Conservation (phyloP, 2,888 invertebrate species). For the Clitarchus hookeri region DNA sequence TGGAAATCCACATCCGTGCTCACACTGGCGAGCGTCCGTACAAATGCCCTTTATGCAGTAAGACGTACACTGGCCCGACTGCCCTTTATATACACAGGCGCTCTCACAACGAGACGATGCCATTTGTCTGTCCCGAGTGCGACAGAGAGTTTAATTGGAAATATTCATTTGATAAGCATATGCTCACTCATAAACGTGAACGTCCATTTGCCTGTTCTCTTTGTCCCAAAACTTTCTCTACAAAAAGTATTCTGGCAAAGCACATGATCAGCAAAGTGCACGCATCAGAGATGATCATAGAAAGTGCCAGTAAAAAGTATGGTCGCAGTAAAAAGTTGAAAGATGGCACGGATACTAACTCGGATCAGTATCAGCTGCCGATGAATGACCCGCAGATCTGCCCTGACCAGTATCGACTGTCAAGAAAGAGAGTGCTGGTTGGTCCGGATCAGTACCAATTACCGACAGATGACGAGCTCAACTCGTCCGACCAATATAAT, state of each 20-base stretch:
- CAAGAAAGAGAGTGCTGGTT: background rate
- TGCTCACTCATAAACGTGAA: constrained; percentile 57
- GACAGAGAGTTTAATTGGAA: constrained; percentile 23
- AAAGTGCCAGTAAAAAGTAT: background rate
- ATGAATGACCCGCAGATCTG: background rate
- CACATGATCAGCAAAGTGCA: background rate
- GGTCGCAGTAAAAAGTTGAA: background rate
- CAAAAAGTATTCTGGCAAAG: constrained; percentile 53
- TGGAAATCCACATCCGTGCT: constrained; percentile 55
- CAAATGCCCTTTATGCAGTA: constrained; percentile 55
- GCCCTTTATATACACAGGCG: constrained; percentile 27
- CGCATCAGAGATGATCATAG: background rate
- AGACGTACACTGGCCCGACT: constrained; percentile 53
- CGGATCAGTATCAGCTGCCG: background rate
- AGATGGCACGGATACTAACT: background rate
- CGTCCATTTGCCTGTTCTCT: constrained; percentile 66
- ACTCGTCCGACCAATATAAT: too few relatives aligned
- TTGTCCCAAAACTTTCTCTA: constrained; percentile 67
- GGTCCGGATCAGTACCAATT: background rate
- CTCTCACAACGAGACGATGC: constrained; percentile 11
- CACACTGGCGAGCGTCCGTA: constrained; percentile 60
- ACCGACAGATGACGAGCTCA: background rate
- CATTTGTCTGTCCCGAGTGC: constrained; percentile 10
- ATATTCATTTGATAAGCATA: background rate
- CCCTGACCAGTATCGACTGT: background rate